Base-by-base conservation (phyloP, 2,113 vertebrate species). In the Spea multiplicata region DNA sequence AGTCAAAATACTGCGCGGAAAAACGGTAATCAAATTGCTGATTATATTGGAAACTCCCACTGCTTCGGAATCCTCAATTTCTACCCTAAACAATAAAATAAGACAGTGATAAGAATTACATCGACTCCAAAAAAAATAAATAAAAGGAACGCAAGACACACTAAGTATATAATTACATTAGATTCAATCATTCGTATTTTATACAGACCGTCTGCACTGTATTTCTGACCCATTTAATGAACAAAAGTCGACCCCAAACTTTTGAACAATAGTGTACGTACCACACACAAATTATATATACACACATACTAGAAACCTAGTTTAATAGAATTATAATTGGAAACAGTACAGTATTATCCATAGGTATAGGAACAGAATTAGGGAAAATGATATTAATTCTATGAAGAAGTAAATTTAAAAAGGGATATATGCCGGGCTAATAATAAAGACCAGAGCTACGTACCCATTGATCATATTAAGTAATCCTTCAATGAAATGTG, bases 21-120 rank as follows among this genome's bases (percentile, higher is more conserved):
- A 99, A 84, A 96, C 97, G 3, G 95, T 96, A 91, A 99, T 97
- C 86, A 99, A 88, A 83, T 99, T 99, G 91, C 95, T 98, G 90
- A 99, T 95, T 87, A 99, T 95, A 86, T 94, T 99, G 78, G 97
- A 94, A 88, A 99, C 95, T 49, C 97, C 97, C 68, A 99, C 95
- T 0, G 97, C 97, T 92, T 99, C 97, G 0, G 96, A 98, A 88
- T 99, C 97, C 88, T 99, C 97, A 80, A 98, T 97, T 91, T 99
- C 97, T 86, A 99, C 97, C 88, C 97, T 99, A 88, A 68, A 73
- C 0, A 89, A 85, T 74, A 2, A 84, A 61, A 88, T 86, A 83
- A 1, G 71, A 48, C 10, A 48, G n/a, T 17, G 47, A 52, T 16
- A 45, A 46, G 4, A 55, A 65, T 10, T 61, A 61, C 14, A 61